A percentile compares a stretch with the other conserved stretches of the same genome.
Evolutionary conservation across 2,113 vertebrate species (phyloP).

Genomic region (Eurystomus gularis): DNA sequence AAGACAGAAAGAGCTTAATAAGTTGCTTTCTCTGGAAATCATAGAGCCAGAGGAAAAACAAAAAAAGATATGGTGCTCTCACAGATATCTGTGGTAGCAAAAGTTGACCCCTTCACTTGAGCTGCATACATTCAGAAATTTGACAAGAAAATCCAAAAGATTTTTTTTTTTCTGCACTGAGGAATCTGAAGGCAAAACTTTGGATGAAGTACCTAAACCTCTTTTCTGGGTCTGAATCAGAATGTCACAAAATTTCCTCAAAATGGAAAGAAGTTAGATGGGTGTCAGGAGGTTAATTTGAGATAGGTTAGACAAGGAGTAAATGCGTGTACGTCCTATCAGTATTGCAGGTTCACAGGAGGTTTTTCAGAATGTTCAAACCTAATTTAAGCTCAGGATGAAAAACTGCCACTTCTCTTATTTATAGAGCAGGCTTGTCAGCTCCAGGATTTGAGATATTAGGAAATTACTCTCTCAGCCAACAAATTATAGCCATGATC

Average conservation of each 20-base stretch:
- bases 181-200: neutral
- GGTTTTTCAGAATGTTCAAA: neutral
- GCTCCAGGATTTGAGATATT: neutral
- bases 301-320: neutral
- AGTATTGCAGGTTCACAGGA: neutral
- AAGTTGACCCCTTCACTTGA: neutral
- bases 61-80: neutral
- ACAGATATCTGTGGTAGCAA: neutral
- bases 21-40: neutral
- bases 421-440: slow-evolving; percentile 2
- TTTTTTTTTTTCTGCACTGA: neutral
- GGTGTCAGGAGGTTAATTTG: neutral
- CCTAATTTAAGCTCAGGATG: neutral
- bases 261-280: neutral
- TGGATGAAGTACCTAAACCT: neutral
- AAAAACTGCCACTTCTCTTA: slow-evolving; percentile 3
- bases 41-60: neutral
- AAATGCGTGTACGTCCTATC: neutral
- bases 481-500: neutral
- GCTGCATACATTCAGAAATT: neutral
- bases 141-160: neutral
- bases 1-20: neutral
- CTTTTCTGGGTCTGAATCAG: neutral
- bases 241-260: neutral
- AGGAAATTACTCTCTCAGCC: neutral